Evolutionary conservation across 2,113 vertebrate species (phyloP).

Genomic region (Vidua macroura): DNA sequence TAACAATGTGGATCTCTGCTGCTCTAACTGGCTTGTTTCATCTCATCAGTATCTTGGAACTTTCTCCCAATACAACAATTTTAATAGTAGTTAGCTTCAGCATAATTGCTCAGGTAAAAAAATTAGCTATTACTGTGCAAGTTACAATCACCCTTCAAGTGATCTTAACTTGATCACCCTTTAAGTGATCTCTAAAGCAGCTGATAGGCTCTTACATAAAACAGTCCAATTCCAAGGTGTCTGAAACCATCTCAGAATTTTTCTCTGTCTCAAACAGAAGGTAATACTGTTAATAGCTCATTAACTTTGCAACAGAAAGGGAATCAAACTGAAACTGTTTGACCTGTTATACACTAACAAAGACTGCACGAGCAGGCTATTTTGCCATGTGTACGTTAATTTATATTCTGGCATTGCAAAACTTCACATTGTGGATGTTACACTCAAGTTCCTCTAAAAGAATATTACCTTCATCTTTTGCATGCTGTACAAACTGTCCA

Average conservation of each 20-base stretch:
- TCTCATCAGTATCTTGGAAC: neutral
- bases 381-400: neutral
- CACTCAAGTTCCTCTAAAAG: neutral
- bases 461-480: conserved; percentile 86
- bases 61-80: neutral
- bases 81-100: neutral
- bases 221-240: neutral
- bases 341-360: neutral
- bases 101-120: neutral
- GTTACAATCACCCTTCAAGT: neutral
- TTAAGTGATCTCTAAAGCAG: neutral
- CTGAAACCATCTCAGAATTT: neutral
- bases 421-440: neutral
- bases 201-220: neutral
- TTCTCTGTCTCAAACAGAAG: neutral
- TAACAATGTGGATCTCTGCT: neutral
- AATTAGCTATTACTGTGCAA: neutral
- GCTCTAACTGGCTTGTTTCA: neutral
- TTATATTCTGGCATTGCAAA: neutral
- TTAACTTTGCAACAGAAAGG: neutral
- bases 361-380: neutral
- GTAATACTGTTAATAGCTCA: neutral
- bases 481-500: conserved; percentile 84
- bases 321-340: neutral
- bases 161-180: neutral